phyloP scores from a whole-genome alignment of 2,797 vertebrate species.

The Leucoraja ocellata region DNA sequence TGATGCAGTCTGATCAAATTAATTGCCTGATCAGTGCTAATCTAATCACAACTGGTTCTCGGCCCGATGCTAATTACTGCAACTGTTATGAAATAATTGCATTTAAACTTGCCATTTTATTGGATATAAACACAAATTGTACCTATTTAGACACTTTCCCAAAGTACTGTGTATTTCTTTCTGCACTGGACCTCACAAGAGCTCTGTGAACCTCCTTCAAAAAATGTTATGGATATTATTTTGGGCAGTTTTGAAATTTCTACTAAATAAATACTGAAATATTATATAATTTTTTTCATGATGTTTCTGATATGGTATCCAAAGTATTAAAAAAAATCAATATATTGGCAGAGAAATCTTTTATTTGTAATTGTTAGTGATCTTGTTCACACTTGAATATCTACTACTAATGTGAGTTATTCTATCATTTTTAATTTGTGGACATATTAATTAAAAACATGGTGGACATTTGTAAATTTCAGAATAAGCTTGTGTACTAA shows the following conservation, averaged over 20 bases:
- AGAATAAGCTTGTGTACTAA: neutral
- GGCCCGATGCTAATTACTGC: neutral
- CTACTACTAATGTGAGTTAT: neutral
- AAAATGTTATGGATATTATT: neutral
- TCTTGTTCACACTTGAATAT: neutral
- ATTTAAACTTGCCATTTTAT: neutral
- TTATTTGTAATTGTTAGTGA: neutral
- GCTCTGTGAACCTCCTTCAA: neutral
- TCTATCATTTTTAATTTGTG: neutral
- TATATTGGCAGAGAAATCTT: neutral
- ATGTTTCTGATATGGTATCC: neutral
- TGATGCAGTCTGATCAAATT: neutral
- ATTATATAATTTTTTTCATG: no score
- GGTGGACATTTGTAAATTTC: neutral
- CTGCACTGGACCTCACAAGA: neutral
- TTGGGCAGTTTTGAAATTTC: neutral
- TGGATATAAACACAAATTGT: neutral
- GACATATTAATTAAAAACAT: slow-evolving; percentile 11
- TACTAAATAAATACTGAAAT: no score
- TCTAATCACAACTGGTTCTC: neutral
- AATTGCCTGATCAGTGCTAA: neutral
- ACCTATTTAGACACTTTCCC: neutral
- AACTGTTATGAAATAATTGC: neutral
- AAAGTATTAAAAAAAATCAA: neutral
- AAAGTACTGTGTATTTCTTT: neutral